Evolutionary conservation across 1,140 invertebrate species (phyloP).

Genomic region (Musca domestica): DNA sequence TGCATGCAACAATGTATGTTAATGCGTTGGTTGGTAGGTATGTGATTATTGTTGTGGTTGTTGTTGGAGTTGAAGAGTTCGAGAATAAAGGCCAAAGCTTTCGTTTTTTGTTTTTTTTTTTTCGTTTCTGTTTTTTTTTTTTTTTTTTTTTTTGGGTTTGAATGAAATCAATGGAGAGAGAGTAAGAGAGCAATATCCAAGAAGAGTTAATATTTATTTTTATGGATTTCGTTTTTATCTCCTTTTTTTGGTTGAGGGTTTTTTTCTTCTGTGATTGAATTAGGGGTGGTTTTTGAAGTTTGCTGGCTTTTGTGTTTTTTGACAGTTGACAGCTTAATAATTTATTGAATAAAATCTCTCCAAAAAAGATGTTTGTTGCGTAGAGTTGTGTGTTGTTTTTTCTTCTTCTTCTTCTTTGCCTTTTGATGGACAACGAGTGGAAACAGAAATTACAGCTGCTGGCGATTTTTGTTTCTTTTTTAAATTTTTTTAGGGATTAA

Average conservation of each 20-base stretch:
- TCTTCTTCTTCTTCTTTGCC: neutral
- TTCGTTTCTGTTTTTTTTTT: no score
- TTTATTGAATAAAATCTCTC: neutral
- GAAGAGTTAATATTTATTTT: neutral
- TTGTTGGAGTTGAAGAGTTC: no score
- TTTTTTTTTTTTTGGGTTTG: neutral
- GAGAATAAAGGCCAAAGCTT: no score
- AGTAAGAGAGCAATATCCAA: neutral
- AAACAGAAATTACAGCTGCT: no score
- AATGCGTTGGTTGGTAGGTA: no score
- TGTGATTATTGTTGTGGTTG: no score
- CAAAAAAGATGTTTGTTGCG: neutral
- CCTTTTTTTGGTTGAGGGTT: neutral
- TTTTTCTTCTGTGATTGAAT: no score
- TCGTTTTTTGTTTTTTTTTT: no score
- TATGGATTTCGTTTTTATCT: neutral
- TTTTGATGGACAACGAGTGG: neutral
- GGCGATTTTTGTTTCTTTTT: conserved; percentile 1
- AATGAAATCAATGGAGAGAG: neutral
- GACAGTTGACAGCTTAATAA: neutral
- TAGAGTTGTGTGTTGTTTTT: neutral
- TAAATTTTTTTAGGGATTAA: neutral
- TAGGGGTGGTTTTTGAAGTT: neutral
- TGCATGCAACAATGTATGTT: no score
- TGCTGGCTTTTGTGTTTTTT: no score